Evolutionary conservation across 2,113 vertebrate species (phyloP), one percentile per base, ranked within the genome.

Genomic region (Oreocharis arfaki): DNA sequence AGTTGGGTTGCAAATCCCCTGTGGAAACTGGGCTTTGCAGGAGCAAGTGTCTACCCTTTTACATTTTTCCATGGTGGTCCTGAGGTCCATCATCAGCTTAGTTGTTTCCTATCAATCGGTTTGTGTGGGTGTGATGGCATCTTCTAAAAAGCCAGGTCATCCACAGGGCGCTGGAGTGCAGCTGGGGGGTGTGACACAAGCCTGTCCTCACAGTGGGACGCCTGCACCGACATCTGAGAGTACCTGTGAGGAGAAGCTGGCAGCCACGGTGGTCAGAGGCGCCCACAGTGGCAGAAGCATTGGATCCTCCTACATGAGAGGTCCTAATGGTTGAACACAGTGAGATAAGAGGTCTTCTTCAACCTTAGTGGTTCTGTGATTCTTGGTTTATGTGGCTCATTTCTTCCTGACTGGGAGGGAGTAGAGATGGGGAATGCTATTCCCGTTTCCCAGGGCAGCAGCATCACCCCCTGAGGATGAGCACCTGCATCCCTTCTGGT

Each of bases 241-340:
- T 24, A n/a, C 4, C 10, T 4, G 0, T 42, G 11, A 16, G 41
- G 33, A 64, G 49, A 50, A 50, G 19, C 22, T 61, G 75, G 6
- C 27, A 81, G 32, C 32, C 14, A 3, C 0, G 0, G 33, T 59
- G 35, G 7, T 60, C 1, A 0, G n/a, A 63, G 18, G 5, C 71
- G 27, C 52, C 35, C 30, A 20, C 30, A 14, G 41, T 39, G 5
- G 35, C 47, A 39, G 44, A 35, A 63, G 49, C 2, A 1, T 6
- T 71, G 14, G 26, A 33, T 27, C 26, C 27, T 83, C 32, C 47
- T 46, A 1, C 9, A 2, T 23, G 26, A 68, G 37, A 49, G 11
- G 8, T 69, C 30, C 26, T 47, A 26, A 7, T 55, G 26, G 18
- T 63, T 61, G 26, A 37, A 32, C 32, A 63, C 11, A n/a, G 11